Base-by-base conservation (phyloP, 1,140 invertebrate species). In the Batillaria attramentaria region DNA sequence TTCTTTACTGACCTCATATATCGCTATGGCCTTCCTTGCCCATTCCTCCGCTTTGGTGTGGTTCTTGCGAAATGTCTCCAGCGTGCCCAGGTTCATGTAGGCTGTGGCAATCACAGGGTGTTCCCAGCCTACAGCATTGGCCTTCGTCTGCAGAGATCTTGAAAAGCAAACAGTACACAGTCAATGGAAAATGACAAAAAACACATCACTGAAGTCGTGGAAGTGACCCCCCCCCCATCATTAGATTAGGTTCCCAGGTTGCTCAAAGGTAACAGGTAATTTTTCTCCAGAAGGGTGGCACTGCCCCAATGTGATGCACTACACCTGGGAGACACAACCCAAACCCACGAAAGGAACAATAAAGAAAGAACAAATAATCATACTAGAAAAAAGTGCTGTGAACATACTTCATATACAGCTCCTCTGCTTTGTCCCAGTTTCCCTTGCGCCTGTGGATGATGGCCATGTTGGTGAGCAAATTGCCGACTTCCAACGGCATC, bases 71-170 rank as follows among this genome's bases (percentile, higher is more conserved):
- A 46, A 54, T 57, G 77, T 46, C 62, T 85, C 80, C 41, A 85
- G 43, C n/a, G 84, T 70, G 13, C 81, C 70, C 18, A 85, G 79
- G 65, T 85, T 85, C 66, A 81, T 66, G 42, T 77, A 83, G 20
- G 81, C 69, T 16, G 81, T 76, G 33, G 82, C 81, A 37, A 82
- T 74, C 42, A 79, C 74, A 13, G 69, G 66, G 72, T 85, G 79
- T 16, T 83, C 73, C 73, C 66, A 72, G 5, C 84, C 84, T 28
- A 85, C 79, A 35, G 80, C 82, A 42, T 80, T 81, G 1, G 79
- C 77, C 73, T 83, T 85, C 31, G 83, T 79, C 46, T 78, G 43
- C 33, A 85, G 50, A 3, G 84, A 83, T 35, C 84, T 85, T 41
- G 35, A 54, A 18, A 68, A 3, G 41, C 3, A 13, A 60, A 74